Evolutionary conservation across 2,113 vertebrate species (phyloP).

Genomic region (Saccopteryx leptura): DNA sequence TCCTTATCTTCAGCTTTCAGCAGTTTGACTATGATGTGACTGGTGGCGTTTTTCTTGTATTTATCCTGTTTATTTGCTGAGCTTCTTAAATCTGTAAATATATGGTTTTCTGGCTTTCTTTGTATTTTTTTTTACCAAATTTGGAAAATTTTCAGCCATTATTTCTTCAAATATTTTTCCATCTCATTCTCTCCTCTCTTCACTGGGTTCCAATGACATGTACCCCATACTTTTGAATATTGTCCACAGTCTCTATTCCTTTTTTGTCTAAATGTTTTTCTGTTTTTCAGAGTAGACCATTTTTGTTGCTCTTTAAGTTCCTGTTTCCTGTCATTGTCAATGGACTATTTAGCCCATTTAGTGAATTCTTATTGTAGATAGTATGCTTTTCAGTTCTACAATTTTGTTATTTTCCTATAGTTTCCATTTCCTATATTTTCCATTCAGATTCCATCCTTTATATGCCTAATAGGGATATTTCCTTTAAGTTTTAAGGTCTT

Average conservation of each 20-base stretch:
- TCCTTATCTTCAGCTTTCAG: neutral
- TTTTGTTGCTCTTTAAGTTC: neutral
- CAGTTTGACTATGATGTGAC: neutral
- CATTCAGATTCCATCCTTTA: neutral
- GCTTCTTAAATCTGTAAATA: no score
- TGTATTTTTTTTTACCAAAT: no score
- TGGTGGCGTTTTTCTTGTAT: neutral
- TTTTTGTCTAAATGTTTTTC: no score
- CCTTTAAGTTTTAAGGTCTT: neutral
- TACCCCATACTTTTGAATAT: neutral
- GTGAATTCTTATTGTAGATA: neutral
- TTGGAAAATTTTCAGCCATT: no score
- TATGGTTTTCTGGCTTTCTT: no score
- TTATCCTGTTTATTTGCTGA: neutral
- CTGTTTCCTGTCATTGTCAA: neutral
- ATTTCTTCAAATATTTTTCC: neutral
- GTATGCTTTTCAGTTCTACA: neutral
- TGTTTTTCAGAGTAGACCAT: neutral
- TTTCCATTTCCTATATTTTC: neutral
- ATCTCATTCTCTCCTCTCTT: neutral
- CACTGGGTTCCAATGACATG: neutral
- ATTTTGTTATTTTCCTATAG: neutral
- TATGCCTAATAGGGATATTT: neutral
- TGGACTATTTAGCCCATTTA: neutral
- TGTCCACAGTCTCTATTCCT: no score